Conservation (phyloP, 2,113 vertebrate species). For the Lasiurus cinereus region DNA sequence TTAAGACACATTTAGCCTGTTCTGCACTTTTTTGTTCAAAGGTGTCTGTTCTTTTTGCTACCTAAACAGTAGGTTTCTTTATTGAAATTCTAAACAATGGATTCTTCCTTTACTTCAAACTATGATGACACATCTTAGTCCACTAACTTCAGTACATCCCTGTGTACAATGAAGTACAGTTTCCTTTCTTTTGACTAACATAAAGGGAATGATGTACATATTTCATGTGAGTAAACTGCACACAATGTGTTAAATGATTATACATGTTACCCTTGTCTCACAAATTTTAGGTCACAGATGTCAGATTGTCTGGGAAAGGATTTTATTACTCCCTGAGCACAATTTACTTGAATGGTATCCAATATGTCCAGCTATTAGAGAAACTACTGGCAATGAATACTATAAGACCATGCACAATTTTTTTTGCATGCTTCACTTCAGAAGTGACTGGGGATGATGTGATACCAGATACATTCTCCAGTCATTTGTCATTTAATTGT, state of each 20-base stretch:
- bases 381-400: slow-evolving; percentile 64
- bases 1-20: slow-evolving; percentile 1
- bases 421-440: slow-evolving; percentile 73
- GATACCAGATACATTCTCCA: slow-evolving; percentile 79
- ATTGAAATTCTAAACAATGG: slow-evolving; percentile 45
- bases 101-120: slow-evolving; percentile 21
- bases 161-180: not conserved
- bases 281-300: slow-evolving; percentile 73
- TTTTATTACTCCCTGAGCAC: slow-evolving; percentile 69
- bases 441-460: slow-evolving; percentile 70
- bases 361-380: slow-evolving; percentile 60
- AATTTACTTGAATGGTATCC: slow-evolving; percentile 67
- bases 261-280: slow-evolving; percentile 64
- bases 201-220: slow-evolving; percentile 40
- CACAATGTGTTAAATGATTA: slow-evolving; percentile 69
- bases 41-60: not conserved
- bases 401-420: slow-evolving; percentile 67
- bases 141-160: not conserved
- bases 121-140: slow-evolving; percentile 53
- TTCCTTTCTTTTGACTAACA: slow-evolving; percentile 22
- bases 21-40: not conserved
- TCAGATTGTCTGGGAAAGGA: slow-evolving; percentile 72
- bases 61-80: not conserved
- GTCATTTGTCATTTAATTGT: slow-evolving; percentile 77
- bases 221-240: slow-evolving; percentile 60